phyloP scores from a whole-genome alignment of 2,797 vertebrate genomes.

The Crocodylus rhombifer region DNA sequence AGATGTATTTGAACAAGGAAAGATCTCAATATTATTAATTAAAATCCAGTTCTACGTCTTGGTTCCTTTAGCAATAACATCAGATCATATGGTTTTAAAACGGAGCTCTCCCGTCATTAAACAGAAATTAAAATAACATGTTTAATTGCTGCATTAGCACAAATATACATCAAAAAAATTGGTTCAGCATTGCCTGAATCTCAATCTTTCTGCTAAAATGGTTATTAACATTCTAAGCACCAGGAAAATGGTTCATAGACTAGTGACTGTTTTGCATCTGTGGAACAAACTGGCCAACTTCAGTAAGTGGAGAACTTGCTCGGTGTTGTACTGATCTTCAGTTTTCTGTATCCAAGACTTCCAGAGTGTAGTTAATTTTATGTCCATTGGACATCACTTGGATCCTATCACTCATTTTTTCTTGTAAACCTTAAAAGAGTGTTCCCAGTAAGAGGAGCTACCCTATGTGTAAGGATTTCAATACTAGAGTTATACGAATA shows the following conservation, averaged over 20 bases:
- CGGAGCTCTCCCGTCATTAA: constrained; percentile 15
- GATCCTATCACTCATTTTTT: not conserved
- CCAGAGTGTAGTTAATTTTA: not conserved
- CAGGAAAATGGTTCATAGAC: not conserved
- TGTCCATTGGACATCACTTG: not conserved
- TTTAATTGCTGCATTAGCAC: constrained; percentile 29
- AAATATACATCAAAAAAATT: not conserved
- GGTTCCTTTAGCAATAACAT: not conserved
- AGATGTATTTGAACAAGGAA: not conserved
- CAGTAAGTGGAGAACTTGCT: not conserved
- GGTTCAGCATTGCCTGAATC: not conserved
- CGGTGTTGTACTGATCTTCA: constrained; percentile 24
- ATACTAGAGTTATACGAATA: not conserved
- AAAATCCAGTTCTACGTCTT: not conserved
- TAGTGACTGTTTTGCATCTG: not conserved
- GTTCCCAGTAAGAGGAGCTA: not conserved
- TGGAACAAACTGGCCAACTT: constrained; percentile 30
- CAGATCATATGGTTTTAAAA: not conserved
- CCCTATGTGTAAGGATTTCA: not conserved
- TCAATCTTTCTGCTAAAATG: not conserved
- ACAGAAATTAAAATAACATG: not conserved
- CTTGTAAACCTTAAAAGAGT: not conserved
- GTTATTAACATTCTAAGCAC: not conserved
- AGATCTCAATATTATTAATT: not conserved
- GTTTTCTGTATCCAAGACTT: constrained; percentile 20